Percentiles rank a stretch among this genome's conserved stretches.
phyloP scores from a whole-genome alignment of 2,888 invertebrate species.

The Ceraclea dissimilis region DNA sequence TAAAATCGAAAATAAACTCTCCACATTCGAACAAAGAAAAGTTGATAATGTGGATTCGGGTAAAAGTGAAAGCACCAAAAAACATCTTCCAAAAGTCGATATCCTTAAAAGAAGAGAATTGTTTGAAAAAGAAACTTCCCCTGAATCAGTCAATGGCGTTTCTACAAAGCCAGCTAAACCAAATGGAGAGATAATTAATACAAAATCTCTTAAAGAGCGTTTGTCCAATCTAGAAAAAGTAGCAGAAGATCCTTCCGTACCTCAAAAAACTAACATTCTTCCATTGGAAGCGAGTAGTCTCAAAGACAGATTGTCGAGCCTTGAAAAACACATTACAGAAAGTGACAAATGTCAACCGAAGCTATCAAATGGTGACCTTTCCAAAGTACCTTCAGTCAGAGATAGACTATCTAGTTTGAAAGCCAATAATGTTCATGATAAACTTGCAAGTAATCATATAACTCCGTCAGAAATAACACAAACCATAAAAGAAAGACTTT shows the following conservation, averaged over 20 bases:
- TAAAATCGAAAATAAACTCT: constrained; percentile 57
- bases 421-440: constrained; percentile 18
- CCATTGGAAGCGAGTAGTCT: constrained; percentile 57
- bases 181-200: constrained; percentile 56
- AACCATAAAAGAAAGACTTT: constrained; percentile 44
- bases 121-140: constrained; percentile 63
- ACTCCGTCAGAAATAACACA: constrained; percentile 16
- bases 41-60: constrained; percentile 37
- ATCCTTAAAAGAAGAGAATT: constrained; percentile 75
- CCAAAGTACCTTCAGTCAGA: constrained; percentile 41
- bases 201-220: constrained; percentile 66
- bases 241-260: constrained; percentile 44
- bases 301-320: constrained; percentile 54
- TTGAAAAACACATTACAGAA: constrained; percentile 47
- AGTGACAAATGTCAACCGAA: constrained; percentile 40
- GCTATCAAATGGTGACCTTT: constrained; percentile 42
- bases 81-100: constrained; percentile 70
- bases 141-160: constrained; percentile 38
- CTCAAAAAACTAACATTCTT: constrained; percentile 44
- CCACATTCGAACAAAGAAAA: constrained; percentile 50
- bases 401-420: constrained; percentile 41
- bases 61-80: constrained; percentile 42
- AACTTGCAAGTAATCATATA: constrained; percentile 14
- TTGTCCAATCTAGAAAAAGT: constrained; percentile 62
- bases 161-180: constrained; percentile 37